Evolutionary conservation across 2,797 vertebrate genomes (phyloP).

Genomic region (Falco columbarius): DNA sequence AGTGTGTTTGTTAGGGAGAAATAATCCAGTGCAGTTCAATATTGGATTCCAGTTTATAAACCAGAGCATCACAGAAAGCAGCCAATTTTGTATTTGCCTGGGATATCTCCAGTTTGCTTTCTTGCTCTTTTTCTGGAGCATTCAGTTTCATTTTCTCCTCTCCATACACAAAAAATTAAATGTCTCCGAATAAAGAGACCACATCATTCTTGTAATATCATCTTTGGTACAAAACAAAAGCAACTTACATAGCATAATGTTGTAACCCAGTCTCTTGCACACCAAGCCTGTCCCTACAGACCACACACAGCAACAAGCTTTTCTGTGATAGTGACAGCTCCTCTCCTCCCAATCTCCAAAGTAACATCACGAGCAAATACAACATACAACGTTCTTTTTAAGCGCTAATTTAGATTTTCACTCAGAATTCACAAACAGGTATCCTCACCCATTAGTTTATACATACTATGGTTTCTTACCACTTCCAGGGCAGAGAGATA

Average conservation of each 20-base stretch:
- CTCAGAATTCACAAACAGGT: neutral
- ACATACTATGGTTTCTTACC: neutral
- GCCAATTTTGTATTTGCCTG: neutral
- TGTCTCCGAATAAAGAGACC: neutral
- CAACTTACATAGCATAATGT: neutral
- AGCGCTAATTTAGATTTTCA: neutral
- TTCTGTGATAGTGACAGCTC: neutral
- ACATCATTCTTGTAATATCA: neutral
- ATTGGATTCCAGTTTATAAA: slow-evolving; percentile 36
- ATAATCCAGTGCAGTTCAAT: slow-evolving; percentile 38
- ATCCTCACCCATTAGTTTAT: slow-evolving; percentile 48
- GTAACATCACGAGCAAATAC: slow-evolving; percentile 17
- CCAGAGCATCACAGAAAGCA: neutral
- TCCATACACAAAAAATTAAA: neutral
- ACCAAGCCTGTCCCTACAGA: neutral
- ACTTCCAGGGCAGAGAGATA: neutral
- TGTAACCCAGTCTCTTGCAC: neutral
- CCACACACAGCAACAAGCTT: neutral
- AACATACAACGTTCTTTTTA: neutral
- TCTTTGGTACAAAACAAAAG: slow-evolving; percentile 55
- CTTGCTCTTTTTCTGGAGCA: neutral
- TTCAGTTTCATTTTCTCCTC: neutral
- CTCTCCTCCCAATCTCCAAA: neutral
- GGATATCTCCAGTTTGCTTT: neutral
- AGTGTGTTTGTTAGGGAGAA: neutral